Conservation (phyloP, 2,113 vertebrate species). For the Platanista minor region DNA sequence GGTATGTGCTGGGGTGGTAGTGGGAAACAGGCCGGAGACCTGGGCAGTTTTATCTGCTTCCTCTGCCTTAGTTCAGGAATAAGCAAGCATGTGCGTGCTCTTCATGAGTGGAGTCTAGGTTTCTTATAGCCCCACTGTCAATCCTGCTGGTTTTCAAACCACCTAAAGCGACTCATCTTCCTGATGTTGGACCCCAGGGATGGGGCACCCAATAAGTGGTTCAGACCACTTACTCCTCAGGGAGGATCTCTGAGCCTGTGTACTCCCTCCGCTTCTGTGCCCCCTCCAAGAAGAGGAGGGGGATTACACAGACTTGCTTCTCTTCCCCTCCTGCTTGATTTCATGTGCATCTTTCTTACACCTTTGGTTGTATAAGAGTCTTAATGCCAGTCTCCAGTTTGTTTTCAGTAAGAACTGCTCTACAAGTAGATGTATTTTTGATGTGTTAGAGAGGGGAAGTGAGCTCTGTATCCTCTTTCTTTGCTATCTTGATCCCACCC, state of each 20-base stretch:
- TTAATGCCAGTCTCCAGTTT: background rate
- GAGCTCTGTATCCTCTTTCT: background rate
- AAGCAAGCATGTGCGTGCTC: background rate
- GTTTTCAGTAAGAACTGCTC: background rate
- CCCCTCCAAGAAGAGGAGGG: background rate
- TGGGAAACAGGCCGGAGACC: background rate
- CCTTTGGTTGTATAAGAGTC: background rate
- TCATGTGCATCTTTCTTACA: background rate
- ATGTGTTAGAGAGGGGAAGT: background rate
- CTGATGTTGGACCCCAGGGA: background rate
- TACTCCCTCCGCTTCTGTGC: background rate
- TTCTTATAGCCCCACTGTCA: background rate
- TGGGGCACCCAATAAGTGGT: background rate
- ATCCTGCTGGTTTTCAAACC: background rate
- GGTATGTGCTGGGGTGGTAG: background rate
- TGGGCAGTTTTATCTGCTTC: background rate
- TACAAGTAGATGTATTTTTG: background rate
- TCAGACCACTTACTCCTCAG: background rate
- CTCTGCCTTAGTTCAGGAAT: background rate
- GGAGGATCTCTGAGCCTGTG: background rate
- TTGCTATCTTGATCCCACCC: background rate
- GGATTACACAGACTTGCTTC: background rate
- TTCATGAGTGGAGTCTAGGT: background rate
- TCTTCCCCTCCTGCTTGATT: background rate
- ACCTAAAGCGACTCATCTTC: background rate